phyloP scores from a whole-genome alignment of 1,140 invertebrate genomes.

The Tetragnatha versicolor region DNA sequence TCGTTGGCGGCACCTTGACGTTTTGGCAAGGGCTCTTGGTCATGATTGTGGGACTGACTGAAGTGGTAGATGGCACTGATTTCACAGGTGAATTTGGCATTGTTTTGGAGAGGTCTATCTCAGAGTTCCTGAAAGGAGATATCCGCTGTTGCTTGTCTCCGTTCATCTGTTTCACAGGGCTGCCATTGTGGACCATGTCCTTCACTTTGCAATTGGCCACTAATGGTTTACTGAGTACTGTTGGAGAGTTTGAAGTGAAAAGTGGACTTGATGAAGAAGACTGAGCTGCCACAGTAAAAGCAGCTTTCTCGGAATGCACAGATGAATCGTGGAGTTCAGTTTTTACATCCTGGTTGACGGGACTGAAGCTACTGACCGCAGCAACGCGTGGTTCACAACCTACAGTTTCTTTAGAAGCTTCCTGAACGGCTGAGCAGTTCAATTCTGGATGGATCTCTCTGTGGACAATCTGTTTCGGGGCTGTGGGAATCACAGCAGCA shows the following conservation, averaged over 20 bases:
- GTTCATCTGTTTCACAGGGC: slow-evolving; percentile 7
- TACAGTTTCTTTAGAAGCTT: background rate
- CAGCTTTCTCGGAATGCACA: background rate
- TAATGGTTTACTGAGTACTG: background rate
- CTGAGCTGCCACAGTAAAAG: background rate
- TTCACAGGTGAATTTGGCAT: slow-evolving; percentile 19
- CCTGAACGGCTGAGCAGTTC: background rate
- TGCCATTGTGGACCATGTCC: slow-evolving; percentile 21
- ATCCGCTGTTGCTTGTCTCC: slow-evolving; percentile 5
- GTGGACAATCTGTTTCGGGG: slow-evolving; percentile 36
- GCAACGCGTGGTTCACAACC: background rate
- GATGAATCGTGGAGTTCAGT: background rate
- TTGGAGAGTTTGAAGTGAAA: background rate
- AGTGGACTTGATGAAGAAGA: background rate
- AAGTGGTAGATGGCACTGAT: slow-evolving; percentile 5
- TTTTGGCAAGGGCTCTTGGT: background rate
- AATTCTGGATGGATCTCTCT: slow-evolving; percentile 15
- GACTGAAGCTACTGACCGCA: background rate
- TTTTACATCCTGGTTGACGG: slow-evolving; percentile 19
- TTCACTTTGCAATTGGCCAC: slow-evolving; percentile 37
- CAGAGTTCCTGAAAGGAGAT: slow-evolving; percentile 1
- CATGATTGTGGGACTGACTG: slow-evolving; percentile 9
- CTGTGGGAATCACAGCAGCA: slow-evolving; percentile 49
- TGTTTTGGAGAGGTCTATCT: background rate
- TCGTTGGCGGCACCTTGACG: background rate